Percentiles rank a stretch among this genome's conserved stretches.
Evolutionary conservation across 2,797 vertebrate genomes (phyloP).

Genomic region (Apogon talboti): DNA sequence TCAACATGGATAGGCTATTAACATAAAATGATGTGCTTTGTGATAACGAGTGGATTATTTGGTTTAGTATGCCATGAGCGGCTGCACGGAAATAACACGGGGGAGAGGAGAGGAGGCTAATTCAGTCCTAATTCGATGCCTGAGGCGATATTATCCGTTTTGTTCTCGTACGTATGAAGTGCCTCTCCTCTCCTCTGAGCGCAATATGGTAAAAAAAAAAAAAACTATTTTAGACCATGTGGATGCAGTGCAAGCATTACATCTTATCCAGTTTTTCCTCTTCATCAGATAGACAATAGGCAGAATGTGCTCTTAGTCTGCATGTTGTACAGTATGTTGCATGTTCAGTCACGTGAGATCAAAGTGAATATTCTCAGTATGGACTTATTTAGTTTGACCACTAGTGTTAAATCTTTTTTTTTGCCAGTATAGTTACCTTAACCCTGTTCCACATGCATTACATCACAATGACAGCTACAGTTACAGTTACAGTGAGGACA

Average conservation of each 20-base stretch:
- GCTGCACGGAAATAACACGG: slow-evolving; percentile 71
- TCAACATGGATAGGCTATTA: slow-evolving; percentile 69
- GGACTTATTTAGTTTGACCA: background rate
- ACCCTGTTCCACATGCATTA: no score
- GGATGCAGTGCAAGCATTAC: slow-evolving; percentile 39
- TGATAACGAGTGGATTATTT: slow-evolving; percentile 76
- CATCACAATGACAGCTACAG: no score
- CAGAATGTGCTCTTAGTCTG: slow-evolving; percentile 31
- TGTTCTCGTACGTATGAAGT: slow-evolving; percentile 67
- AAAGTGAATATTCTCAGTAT: background rate
- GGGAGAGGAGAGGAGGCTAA: slow-evolving; percentile 60
- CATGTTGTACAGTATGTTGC: slow-evolving; percentile 1
- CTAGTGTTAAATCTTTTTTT: background rate
- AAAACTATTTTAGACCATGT: slow-evolving; percentile 65
- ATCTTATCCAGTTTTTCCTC: slow-evolving; percentile 41
- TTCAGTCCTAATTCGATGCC: slow-evolving; percentile 68
- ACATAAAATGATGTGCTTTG: slow-evolving; percentile 74
- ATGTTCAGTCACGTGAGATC: background rate
- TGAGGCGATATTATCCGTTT: slow-evolving; percentile 63
- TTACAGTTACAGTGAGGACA: no score
- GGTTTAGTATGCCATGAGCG: slow-evolving; percentile 72
- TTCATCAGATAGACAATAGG: slow-evolving; percentile 20
- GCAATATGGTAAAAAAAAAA: slow-evolving; percentile 59
- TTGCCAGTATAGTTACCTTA: background rate
- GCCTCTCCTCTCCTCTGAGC: slow-evolving; percentile 59